phyloP scores from a whole-genome alignment of 2,888 invertebrate genomes.

The Euzetes globulus region DNA sequence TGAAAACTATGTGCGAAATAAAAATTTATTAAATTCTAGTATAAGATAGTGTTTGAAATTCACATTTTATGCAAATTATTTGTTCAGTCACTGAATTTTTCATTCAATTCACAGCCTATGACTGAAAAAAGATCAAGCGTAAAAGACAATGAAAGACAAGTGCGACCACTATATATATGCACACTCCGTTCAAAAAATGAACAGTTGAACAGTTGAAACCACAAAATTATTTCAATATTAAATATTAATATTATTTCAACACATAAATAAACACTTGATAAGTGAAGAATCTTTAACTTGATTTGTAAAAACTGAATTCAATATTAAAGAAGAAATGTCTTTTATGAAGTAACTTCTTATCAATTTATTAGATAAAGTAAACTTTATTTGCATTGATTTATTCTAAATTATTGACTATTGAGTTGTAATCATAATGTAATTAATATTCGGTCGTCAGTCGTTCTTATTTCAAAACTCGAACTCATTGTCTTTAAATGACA shows the following conservation, averaged over 20 bases:
- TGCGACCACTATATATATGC: not conserved
- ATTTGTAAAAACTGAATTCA: too few species aligned
- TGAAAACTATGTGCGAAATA: not conserved
- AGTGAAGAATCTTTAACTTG: not conserved
- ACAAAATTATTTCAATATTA: constrained; percentile 19
- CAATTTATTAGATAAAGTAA: too few species aligned
- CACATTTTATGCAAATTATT: constrained; percentile 26
- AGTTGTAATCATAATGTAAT: too few species aligned
- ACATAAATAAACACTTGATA: not conserved
- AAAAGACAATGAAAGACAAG: constrained; percentile 19
- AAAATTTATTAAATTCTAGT: not conserved
- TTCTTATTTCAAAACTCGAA: too few species aligned
- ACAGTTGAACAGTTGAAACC: not conserved
- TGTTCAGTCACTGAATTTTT: constrained; percentile 9
- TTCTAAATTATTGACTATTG: too few species aligned
- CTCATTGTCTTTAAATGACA: too few species aligned
- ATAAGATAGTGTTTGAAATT: constrained; percentile 2
- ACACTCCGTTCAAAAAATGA: not conserved
- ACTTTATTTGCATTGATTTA: too few species aligned
- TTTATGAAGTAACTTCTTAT: too few species aligned
- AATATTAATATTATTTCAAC: not conserved
- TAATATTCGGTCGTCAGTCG: too few species aligned
- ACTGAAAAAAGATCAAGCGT: not conserved
- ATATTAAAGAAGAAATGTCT: too few species aligned
- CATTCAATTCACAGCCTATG: constrained; percentile 14